Evolutionary conservation across 1,140 invertebrate genomes (phyloP).

Genomic region (Rhopalosiphum padi): DNA sequence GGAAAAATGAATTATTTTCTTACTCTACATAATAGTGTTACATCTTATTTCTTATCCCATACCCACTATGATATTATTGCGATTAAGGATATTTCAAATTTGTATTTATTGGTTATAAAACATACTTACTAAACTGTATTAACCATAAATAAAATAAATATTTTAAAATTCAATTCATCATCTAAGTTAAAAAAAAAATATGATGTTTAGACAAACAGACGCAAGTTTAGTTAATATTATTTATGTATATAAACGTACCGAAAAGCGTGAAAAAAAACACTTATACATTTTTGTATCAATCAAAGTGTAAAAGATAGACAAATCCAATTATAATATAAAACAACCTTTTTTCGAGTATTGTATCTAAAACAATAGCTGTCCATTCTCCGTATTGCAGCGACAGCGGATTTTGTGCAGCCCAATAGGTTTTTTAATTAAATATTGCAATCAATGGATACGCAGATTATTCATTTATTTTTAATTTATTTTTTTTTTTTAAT

Average conservation of each 20-base stretch:
- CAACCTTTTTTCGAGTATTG: neutral
- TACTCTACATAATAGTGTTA: neutral
- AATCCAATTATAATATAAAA: conserved; percentile 4
- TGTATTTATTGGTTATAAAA: neutral
- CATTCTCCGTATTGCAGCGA: neutral
- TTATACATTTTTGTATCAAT: neutral
- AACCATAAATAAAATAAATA: neutral
- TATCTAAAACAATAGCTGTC: conserved; percentile 13
- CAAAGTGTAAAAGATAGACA: neutral
- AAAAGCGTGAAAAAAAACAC: neutral
- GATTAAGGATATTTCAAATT: neutral
- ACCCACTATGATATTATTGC: neutral
- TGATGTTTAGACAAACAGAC: neutral
- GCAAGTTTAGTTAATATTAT: neutral
- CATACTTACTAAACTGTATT: no score
- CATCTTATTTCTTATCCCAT: neutral
- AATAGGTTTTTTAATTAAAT: conserved; percentile 36
- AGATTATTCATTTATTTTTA: neutral
- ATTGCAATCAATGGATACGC: conserved; percentile 24
- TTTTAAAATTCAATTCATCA: neutral
- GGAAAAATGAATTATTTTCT: neutral
- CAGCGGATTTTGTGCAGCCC: neutral
- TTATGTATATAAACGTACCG: neutral
- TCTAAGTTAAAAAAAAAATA: neutral
- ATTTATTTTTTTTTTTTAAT: neutral